Evolutionary conservation across 2,888 invertebrate species (phyloP).

Genomic region (Athripsodes cinereus): DNA sequence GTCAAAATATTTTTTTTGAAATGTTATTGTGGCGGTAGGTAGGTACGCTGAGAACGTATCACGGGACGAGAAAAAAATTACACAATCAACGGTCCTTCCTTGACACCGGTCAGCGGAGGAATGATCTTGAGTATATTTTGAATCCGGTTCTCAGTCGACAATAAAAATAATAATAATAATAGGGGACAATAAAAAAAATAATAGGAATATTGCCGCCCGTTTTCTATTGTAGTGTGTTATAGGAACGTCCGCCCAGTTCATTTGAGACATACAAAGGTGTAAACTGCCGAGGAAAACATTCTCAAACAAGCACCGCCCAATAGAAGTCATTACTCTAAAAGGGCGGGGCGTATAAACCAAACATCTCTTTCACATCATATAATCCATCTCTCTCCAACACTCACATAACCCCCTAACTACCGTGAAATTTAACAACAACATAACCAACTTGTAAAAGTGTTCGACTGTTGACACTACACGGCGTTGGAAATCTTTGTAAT

Average conservation of each 20-base stretch:
- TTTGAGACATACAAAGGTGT: slow-evolving; percentile 22
- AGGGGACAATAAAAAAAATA: slow-evolving; percentile 21
- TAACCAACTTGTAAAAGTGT: too few species aligned
- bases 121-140: slow-evolving; percentile 17
- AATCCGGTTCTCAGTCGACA: slow-evolving; percentile 10
- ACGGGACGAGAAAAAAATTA: background rate
- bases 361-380: slow-evolving; percentile 3
- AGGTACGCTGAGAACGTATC: too few species aligned
- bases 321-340: slow-evolving; percentile 19
- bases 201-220: slow-evolving; percentile 14
- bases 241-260: slow-evolving; percentile 23
- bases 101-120: slow-evolving; percentile 23
- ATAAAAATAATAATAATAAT: background rate
- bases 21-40: too few species aligned
- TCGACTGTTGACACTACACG: too few species aligned
- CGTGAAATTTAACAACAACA: background rate
- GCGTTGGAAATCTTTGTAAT: background rate
- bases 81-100: slow-evolving; percentile 11
- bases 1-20: too few species aligned
- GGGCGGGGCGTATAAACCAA: slow-evolving; percentile 16
- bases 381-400: background rate
- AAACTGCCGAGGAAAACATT: slow-evolving; percentile 22
- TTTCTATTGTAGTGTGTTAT: slow-evolving; percentile 18
- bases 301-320: slow-evolving; percentile 15
- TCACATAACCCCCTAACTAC: background rate